These are phyloP conservation scores for Leptocoma aspasia DNA, from an alignment of 2,113 vertebrate species.

Conservation along the genomic window DNA sequence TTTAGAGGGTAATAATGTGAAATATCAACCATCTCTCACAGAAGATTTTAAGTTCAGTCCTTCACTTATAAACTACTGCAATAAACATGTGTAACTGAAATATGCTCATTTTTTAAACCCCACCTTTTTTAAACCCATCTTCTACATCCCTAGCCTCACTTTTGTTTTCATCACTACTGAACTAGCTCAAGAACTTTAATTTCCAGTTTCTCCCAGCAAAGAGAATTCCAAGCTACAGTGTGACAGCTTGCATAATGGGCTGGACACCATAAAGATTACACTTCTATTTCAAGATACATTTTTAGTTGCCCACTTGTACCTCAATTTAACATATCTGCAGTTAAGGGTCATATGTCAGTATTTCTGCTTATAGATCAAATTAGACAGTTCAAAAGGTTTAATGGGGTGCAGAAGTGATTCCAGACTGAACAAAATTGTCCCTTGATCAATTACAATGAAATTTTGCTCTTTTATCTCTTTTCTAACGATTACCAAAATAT, in stretches of 20 bases:
- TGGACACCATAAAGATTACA: not conserved
- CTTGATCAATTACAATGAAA: not conserved
- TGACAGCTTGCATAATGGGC: not conserved
- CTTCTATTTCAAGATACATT: conserved; percentile 17
- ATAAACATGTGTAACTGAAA: not conserved
- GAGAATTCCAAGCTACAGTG: not conserved
- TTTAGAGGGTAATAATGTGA: not conserved
- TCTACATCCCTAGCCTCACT: not conserved
- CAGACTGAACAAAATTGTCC: not conserved
- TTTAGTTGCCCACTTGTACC: not conserved
- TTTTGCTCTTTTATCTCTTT: not conserved
- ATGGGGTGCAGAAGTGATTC: not conserved
- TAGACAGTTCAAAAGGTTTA: not conserved
- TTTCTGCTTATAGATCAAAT: not conserved
- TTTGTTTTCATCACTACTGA: not conserved
- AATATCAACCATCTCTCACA: not conserved
- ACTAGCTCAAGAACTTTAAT: not conserved
- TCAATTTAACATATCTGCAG: not conserved
- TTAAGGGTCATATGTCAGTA: not conserved
- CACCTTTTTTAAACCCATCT: not conserved
- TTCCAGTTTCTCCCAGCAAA: not conserved
- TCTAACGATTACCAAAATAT: not conserved
- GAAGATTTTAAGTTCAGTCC: not conserved
- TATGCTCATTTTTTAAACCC: not conserved
- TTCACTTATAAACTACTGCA: not conserved